Evolutionary conservation across 2,888 invertebrate genomes (phyloP).

Genomic region (Phania funesta): DNA sequence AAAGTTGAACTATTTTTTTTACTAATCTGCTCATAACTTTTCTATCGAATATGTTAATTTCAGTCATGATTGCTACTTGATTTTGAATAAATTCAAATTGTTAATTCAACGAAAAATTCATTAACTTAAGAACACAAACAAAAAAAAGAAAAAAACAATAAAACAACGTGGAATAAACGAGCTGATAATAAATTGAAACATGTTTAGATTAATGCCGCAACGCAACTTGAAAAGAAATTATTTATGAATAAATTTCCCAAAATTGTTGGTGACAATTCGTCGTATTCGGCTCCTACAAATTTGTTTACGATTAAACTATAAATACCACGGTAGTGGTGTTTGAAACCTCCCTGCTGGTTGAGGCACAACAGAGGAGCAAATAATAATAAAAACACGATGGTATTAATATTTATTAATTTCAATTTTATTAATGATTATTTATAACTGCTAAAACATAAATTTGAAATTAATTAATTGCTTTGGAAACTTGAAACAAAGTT

Average conservation of each 20-base stretch:
- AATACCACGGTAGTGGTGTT: constrained; percentile 14
- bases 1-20: constrained; percentile 30
- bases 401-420: constrained; percentile 61
- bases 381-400: not conserved
- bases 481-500: constrained; percentile 31
- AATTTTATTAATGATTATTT: constrained; percentile 77
- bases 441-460: constrained; percentile 77
- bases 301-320: constrained; percentile 21
- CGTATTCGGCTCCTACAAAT: constrained; percentile 36
- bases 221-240: constrained; percentile 57
- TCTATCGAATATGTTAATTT: constrained; percentile 36
- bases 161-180: constrained; percentile 35
- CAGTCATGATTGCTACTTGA: constrained; percentile 41
- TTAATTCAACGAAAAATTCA: too few species aligned
- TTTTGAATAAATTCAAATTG: not conserved
- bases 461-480: constrained; percentile 78
- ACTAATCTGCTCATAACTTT: constrained; percentile 15
- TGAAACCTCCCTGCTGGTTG: constrained; percentile 5
- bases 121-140: not conserved
- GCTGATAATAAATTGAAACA: constrained; percentile 69
- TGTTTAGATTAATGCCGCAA: constrained; percentile 66
- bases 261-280: constrained; percentile 38
- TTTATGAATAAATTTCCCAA: constrained; percentile 57
- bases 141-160: not conserved
- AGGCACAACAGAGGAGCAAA: constrained; percentile 7